Evolutionary conservation across 2,113 vertebrate species (phyloP).

Genomic region (Drymodes brunneopygia): DNA sequence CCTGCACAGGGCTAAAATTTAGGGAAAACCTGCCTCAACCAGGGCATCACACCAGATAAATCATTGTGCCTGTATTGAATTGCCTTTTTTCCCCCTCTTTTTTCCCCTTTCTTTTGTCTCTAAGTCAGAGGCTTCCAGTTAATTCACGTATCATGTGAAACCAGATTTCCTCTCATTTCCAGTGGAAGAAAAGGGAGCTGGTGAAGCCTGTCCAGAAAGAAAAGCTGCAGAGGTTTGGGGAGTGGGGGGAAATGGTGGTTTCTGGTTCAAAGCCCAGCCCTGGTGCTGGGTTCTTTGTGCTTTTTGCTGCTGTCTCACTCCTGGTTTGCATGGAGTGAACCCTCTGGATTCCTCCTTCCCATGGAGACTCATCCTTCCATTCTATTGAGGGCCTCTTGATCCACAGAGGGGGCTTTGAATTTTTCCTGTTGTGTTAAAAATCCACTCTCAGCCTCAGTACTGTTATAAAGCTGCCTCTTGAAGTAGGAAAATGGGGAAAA

Average conservation of each 20-base stretch:
- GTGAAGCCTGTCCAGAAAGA: not conserved
- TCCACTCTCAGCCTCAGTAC: accelerated
- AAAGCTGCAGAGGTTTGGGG: not conserved
- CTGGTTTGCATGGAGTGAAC: not conserved
- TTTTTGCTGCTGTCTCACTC: not conserved
- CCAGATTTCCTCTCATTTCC: not conserved
- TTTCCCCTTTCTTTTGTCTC: not conserved
- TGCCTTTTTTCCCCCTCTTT: accelerated
- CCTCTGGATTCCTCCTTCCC: not conserved
- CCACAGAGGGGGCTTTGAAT: not conserved
- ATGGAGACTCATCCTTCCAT: not conserved
- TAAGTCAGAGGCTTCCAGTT: not conserved
- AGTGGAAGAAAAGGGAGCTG: not conserved
- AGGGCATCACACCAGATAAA: not conserved
- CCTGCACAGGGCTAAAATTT: not conserved
- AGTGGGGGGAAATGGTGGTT: not conserved
- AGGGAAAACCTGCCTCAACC: not conserved
- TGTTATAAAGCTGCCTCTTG: not conserved
- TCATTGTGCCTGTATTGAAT: not conserved
- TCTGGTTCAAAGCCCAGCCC: not conserved
- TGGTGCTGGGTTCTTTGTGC: not conserved
- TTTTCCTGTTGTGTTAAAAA: not conserved
- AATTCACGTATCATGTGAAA: accelerated
- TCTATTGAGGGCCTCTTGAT: not conserved
- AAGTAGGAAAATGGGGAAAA: not conserved